Conservation (phyloP, 1,140 invertebrate genomes). For the Tetragonula clypearis region DNA sequence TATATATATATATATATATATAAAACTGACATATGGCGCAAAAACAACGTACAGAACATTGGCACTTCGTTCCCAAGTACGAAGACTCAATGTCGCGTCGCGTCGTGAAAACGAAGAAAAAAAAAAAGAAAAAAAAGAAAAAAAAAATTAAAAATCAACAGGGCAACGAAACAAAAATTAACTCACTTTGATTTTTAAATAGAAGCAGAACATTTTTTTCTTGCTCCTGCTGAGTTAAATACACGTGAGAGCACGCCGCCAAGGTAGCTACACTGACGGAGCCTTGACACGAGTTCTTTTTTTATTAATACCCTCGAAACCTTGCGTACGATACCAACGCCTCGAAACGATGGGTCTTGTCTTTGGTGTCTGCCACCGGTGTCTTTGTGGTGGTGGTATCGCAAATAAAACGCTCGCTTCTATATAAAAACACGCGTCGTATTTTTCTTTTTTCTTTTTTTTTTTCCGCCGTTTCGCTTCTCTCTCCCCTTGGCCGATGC, state of each 20-base stretch:
- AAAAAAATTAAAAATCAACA: no score
- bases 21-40: no score
- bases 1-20: no score
- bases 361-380: background rate
- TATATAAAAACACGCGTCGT: slow-evolving; percentile 17
- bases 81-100: background rate
- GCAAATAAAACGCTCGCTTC: slow-evolving; percentile 38
- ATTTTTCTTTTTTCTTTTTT: slow-evolving; percentile 13
- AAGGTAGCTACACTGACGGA: slow-evolving; percentile 36
- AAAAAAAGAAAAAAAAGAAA: background rate
- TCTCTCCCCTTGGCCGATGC: background rate
- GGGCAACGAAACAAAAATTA: background rate
- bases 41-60: background rate
- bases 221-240: background rate
- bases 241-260: background rate
- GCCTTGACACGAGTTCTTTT: slow-evolving; percentile 13
- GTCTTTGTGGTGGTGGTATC: background rate
- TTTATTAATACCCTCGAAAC: slow-evolving; percentile 21
- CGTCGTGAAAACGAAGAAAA: background rate
- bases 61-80: background rate
- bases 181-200: background rate
- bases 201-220: background rate
- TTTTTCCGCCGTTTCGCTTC: background rate
- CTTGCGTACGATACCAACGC: slow-evolving; percentile 11
- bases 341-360: background rate